Conservation (phyloP, 2,113 vertebrate species). For the Genyomyrus donnyi region DNA sequence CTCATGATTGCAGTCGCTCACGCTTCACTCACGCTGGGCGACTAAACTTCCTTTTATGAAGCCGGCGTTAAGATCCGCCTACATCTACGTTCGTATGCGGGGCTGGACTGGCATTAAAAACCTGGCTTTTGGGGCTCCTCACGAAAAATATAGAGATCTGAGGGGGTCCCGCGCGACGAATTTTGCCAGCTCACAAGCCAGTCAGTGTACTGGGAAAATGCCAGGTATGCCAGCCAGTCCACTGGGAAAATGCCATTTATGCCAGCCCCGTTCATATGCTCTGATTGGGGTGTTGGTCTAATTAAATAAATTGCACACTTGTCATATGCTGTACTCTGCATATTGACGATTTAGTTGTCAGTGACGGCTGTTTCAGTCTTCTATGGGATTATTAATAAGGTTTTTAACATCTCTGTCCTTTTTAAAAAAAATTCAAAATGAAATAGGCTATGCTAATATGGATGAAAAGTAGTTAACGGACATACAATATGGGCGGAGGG, state of each 20-base stretch:
- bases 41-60: not conserved
- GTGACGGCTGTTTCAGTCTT: not conserved
- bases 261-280: not conserved
- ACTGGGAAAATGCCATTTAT: not conserved
- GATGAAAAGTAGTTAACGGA: not conserved
- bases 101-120: not conserved
- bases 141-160: not conserved
- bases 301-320: not conserved
- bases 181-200: not conserved
- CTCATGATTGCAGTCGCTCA: conserved; percentile 4
- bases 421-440: not conserved
- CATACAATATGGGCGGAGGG: not conserved
- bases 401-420: not conserved
- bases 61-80: not conserved
- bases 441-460: not conserved
- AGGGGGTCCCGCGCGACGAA: not conserved
- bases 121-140: not conserved
- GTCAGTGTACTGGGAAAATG: not conserved
- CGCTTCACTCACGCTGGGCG: not conserved
- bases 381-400: not conserved
- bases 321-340: not conserved
- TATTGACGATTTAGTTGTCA: not conserved
- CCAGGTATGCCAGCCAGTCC: not conserved
- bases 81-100: not conserved
- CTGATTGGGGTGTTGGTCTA: not conserved